These are phyloP conservation scores for Ophonus ardosiacus DNA, from an alignment of 2,888 invertebrate species.

Conservation along the genomic window DNA sequence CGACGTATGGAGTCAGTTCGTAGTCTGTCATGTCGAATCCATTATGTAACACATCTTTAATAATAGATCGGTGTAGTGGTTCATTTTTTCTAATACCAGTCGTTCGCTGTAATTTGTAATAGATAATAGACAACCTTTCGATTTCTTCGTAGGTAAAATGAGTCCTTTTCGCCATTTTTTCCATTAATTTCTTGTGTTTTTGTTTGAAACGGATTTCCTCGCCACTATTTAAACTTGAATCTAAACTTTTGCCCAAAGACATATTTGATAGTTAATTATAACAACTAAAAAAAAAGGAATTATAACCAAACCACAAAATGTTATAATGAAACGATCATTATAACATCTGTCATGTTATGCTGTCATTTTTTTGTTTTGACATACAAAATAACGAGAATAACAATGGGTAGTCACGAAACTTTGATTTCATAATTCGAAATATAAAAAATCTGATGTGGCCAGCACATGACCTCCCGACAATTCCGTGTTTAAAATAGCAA, in stretches of 20 bases:
- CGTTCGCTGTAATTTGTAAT: slow-evolving; percentile 74
- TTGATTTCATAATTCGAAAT: too few relatives aligned
- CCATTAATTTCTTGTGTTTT: slow-evolving; percentile 79
- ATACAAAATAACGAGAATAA: too few relatives aligned
- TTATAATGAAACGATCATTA: too few relatives aligned
- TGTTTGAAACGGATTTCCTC: slow-evolving; percentile 83
- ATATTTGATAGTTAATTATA: not conserved
- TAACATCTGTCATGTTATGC: too few relatives aligned
- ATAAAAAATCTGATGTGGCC: too few relatives aligned
- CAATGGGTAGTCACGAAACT: too few relatives aligned
- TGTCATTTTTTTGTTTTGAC: too few relatives aligned
- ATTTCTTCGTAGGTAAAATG: slow-evolving; percentile 81
- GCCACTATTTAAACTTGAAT: slow-evolving; percentile 81
- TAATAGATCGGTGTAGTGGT: not conserved
- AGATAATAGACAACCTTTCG: slow-evolving; percentile 77
- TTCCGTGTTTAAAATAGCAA: too few relatives aligned
- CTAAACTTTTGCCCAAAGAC: slow-evolving; percentile 73
- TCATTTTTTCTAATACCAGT: not conserved
- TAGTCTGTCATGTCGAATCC: slow-evolving; percentile 86
- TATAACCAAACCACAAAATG: too few relatives aligned
- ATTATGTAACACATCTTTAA: slow-evolving; percentile 78
- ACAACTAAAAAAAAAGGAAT: too few relatives aligned
- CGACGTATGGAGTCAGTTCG: slow-evolving; percentile 81
- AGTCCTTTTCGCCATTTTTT: slow-evolving; percentile 78
- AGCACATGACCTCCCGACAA: too few relatives aligned